Conservation (phyloP, 2,113 vertebrate genomes). For the Nycticryphes semicollaris region DNA sequence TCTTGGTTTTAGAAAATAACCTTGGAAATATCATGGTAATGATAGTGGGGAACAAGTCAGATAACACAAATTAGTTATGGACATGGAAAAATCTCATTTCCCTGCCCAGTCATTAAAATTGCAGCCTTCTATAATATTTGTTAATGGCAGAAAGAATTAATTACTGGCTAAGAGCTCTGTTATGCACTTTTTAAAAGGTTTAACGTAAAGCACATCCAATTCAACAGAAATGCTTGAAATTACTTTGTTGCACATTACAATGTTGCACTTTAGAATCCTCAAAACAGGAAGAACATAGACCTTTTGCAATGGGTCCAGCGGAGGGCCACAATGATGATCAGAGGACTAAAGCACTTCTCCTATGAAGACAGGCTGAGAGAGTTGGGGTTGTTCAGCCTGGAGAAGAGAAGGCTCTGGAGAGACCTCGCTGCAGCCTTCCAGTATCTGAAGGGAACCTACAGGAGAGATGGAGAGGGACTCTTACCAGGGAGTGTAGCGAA, state of each 20-base stretch:
- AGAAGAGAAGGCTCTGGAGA: no score
- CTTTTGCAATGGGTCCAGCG: no score
- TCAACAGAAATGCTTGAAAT: conserved; percentile 9
- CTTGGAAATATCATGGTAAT: background rate
- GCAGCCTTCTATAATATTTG: background rate
- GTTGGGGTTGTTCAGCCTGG: no score
- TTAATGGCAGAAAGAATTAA: background rate
- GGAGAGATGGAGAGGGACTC: no score
- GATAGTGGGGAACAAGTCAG: background rate
- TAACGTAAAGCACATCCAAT: conserved; percentile 3
- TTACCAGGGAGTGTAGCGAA: no score
- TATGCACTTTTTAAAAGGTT: background rate
- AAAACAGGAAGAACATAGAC: no score
- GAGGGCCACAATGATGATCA: no score
- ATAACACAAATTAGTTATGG: background rate
- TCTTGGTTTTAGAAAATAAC: background rate
- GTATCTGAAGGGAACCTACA: no score
- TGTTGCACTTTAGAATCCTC: no score
- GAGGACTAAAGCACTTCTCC: no score
- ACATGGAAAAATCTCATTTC: background rate
- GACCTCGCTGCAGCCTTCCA: no score
- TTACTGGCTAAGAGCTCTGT: background rate
- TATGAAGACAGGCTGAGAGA: no score
- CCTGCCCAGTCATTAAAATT: background rate
- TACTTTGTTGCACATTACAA: background rate